Percentiles rank a stretch among this genome's conserved stretches.
These are phyloP conservation scores for Sarcophilus harrisii DNA, from an alignment of 2,797 vertebrate species.

Conservation along the genomic window DNA sequence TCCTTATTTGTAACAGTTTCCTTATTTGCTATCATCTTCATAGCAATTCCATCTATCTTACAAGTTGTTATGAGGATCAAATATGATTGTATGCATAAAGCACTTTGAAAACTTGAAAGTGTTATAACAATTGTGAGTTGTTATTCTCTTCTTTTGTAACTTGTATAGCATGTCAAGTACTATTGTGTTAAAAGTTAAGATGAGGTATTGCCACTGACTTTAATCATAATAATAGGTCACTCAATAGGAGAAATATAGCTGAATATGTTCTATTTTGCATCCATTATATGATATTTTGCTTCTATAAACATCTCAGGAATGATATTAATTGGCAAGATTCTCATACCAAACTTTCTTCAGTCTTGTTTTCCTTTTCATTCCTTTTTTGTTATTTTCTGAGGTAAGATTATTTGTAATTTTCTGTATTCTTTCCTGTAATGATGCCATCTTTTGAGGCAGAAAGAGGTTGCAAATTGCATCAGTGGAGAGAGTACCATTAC, in stretches of 20 bases:
- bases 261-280: not conserved
- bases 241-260: not conserved
- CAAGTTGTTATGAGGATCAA: not conserved
- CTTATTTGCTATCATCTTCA: not conserved
- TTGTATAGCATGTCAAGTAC: not conserved
- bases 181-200: not conserved
- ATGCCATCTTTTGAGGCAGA: not conserved
- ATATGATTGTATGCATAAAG: not conserved
- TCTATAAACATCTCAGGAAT: not conserved
- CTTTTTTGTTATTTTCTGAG: not conserved
- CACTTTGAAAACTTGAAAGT: not conserved
- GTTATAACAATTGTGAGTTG: not conserved
- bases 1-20: not conserved
- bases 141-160: not conserved
- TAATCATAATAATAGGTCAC: not conserved
- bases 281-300: not conserved
- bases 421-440: not conserved
- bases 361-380: not conserved
- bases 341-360: not conserved
- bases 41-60: not conserved
- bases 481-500: not conserved
- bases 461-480: not conserved
- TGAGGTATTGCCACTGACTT: not conserved
- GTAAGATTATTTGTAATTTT: not conserved
- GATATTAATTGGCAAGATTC: not conserved